Base-by-base conservation (phyloP, 2,113 vertebrate genomes). In the Burhinus oedicnemus region DNA sequence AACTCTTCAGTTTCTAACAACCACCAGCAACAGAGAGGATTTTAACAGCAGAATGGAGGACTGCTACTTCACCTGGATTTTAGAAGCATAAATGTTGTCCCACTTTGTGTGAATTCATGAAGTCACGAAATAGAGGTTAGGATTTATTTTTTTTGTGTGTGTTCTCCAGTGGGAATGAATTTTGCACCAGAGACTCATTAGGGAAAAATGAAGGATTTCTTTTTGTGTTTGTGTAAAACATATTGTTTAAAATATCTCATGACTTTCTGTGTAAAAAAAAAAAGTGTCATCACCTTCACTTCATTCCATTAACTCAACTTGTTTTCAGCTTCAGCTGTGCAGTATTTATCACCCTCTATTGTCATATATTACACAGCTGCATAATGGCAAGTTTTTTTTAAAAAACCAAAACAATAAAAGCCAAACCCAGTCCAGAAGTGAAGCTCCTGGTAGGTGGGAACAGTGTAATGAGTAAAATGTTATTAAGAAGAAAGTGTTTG, bases 321-420 rank as follows among this genome's bases (percentile, higher is more conserved):
- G 47, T 89, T 96, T 97, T 92, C 85, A 89, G 89, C 58, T 83
- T 96, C 91, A 94, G 95, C 95, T 97, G 84, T 94, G 87, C 81
- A 66, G 78, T 95, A 83, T 97, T 96, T 96, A 91, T 95, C 91
- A 95, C 81, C 18, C 62, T 95, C 84, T 88, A 81, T 85, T 95
- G 93, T 90, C 60, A 55, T 94, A 70, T 90, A 94, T 88, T 93
- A 90, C 62, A 74, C 89, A 97, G 95, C 95, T 97, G 95, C 78
- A 95, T 45, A 77, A 91, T 74, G 47, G 66, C 22, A 66, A 68
- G 16, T 86, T 30, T 22, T 62, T 47, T 83, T 70, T 5, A 1
- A 8, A 74, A 21, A 65, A 86, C 62, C 12, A 40, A 74, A 93
- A 70, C 32, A 76, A 58, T 81, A 87, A 94, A 83, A 93, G 30